Evolutionary conservation across 2,113 vertebrate genomes (phyloP).

Genomic region (Pavo muticus): DNA sequence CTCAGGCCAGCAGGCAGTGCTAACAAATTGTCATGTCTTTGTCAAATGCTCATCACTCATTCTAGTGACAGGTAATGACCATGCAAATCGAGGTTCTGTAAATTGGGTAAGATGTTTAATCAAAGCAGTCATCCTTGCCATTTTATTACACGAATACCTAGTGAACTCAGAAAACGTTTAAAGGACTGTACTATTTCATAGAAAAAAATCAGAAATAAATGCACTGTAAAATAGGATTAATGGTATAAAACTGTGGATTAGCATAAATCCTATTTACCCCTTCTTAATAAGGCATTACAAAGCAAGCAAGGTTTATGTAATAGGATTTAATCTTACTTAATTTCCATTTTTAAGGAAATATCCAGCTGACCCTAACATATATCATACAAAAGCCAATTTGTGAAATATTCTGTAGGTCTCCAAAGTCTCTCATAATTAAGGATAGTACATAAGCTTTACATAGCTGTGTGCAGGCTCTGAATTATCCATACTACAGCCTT

Average conservation of each 20-base stretch:
- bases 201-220: conserved; percentile 22
- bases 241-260: conserved; percentile 61
- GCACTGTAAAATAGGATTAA: conserved; percentile 57
- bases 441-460: neutral
- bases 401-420: neutral
- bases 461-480: neutral
- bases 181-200: conserved; percentile 17
- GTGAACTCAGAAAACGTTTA: conserved; percentile 24
- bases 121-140: conserved; percentile 24
- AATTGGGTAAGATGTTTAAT: conserved; percentile 28
- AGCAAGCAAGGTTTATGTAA: conserved; percentile 34
- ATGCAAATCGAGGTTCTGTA: conserved; percentile 59
- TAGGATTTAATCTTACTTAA: conserved; percentile 20
- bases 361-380: conserved; percentile 10
- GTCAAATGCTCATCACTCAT: conserved; percentile 56
- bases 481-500: neutral
- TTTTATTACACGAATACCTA: conserved; percentile 49
- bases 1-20: conserved; percentile 56
- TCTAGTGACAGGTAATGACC: conserved; percentile 53
- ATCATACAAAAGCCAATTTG: conserved; percentile 1
- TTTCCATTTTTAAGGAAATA: conserved; percentile 26
- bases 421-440: neutral
- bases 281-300: conserved; percentile 57
- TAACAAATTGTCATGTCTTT: conserved; percentile 67
- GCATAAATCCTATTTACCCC: conserved; percentile 58